Conservation (phyloP, 2,113 vertebrate genomes). For the Pogona vitticeps region DNA sequence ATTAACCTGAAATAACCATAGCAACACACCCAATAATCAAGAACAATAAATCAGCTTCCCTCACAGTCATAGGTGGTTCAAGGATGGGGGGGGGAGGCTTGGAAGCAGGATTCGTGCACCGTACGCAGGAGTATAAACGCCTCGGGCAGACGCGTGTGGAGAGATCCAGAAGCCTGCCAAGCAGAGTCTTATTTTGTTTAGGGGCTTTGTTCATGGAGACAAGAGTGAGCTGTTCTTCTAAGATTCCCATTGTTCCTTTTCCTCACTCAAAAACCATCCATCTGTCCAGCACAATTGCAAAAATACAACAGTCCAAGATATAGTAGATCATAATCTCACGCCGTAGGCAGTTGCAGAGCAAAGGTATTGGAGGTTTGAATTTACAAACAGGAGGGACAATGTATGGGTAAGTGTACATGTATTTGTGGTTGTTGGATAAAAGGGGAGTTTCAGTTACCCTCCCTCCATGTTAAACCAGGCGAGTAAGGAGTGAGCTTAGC, state of each 20-base stretch:
- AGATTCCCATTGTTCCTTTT: neutral
- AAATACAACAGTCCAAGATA: neutral
- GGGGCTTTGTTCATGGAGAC: neutral
- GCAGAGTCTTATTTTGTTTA: neutral
- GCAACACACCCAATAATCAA: constrained; percentile 46
- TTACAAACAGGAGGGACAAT: no score
- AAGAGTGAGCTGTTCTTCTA: neutral
- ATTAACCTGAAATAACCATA: constrained; percentile 34
- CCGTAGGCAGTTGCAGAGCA: neutral
- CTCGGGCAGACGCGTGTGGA: neutral
- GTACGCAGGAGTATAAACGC: neutral
- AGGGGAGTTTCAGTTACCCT: no score
- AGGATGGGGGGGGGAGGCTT: neutral
- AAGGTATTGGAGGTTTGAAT: neutral
- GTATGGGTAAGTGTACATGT: neutral
- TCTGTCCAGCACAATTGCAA: neutral
- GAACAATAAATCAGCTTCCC: constrained; percentile 51
- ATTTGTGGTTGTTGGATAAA: neutral
- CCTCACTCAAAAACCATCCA: neutral
- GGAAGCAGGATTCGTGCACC: neutral
- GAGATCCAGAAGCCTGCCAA: neutral
- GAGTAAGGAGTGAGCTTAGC: no score
- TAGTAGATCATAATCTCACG: no score
- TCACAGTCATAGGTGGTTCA: constrained; percentile 3
- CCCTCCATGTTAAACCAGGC: no score